These are phyloP conservation scores for Conus betulinus DNA, from an alignment of 1,140 invertebrate genomes.

Conservation along the genomic window DNA sequence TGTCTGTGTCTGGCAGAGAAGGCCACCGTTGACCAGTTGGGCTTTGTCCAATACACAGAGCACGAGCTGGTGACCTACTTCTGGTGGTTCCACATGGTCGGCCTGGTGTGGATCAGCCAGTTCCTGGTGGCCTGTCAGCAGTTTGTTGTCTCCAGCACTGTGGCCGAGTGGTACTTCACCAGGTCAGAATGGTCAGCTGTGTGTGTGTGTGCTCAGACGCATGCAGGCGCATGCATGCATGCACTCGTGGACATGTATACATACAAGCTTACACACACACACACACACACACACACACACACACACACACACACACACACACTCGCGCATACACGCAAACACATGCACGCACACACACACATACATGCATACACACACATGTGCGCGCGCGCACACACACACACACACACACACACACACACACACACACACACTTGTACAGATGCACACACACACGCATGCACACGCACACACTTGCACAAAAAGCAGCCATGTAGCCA, in stretches of 20 bases:
- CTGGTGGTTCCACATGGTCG: constrained; percentile 94
- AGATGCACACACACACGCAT: too few species aligned
- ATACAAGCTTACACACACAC: background rate
- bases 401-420: too few species aligned
- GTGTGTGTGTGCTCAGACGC: background rate
- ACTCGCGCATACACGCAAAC: too few species aligned
- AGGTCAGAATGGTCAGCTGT: constrained; percentile 76
- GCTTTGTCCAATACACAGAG: constrained; percentile 80
- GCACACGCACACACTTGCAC: too few species aligned
- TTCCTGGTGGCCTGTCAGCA: constrained; percentile 94
- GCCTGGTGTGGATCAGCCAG: constrained; percentile 91
- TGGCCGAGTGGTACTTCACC: constrained; percentile 92
- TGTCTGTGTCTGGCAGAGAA: constrained; percentile 56
- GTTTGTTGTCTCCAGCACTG: constrained; percentile 91
- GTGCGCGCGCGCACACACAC: too few species aligned
- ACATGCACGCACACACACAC: too few species aligned
- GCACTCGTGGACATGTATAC: background rate
- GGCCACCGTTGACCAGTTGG: constrained; percentile 79
- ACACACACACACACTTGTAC: too few species aligned
- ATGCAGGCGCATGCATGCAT: background rate
- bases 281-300: too few species aligned
- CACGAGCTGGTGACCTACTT: constrained; percentile 84
- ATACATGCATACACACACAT: too few species aligned
- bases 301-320: too few species aligned
- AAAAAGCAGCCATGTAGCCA: too few species aligned